A percentile compares a stretch with the other conserved stretches of the same genome.
phyloP scores from a whole-genome alignment of 1,140 invertebrate genomes.

The Aporrectodea caliginosa region DNA sequence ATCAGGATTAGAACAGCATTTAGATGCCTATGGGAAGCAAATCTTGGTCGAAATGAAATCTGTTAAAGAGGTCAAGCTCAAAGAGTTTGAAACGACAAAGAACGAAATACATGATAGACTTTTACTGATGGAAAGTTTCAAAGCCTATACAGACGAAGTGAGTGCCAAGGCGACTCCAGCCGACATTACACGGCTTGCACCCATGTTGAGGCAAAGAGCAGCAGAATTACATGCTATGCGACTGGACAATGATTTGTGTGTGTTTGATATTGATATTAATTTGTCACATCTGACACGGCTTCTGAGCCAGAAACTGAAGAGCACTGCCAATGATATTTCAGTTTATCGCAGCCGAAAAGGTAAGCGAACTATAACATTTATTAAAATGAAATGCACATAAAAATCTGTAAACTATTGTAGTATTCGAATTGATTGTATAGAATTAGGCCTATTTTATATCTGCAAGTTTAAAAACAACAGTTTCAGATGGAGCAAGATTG shows the following conservation, averaged over 20 bases:
- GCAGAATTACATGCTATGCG: not conserved
- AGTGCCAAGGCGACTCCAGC: not conserved
- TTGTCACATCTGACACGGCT: not conserved
- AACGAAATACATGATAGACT: not conserved
- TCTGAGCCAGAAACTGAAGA: not conserved
- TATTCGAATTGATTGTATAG: too few species aligned
- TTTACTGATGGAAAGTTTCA: not conserved
- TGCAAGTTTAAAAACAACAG: too few species aligned
- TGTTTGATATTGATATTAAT: not conserved
- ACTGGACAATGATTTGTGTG: not conserved
- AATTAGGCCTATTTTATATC: too few species aligned
- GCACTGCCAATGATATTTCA: not conserved
- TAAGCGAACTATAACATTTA: not conserved
- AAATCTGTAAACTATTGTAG: too few species aligned
- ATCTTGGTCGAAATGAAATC: not conserved
- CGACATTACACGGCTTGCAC: not conserved
- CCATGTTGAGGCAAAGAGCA: not conserved
- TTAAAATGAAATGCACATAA: too few species aligned
- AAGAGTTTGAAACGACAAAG: not conserved
- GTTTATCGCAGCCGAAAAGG: not conserved
- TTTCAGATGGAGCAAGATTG: too few species aligned
- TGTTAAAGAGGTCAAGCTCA: not conserved
- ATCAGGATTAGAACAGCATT: not conserved
- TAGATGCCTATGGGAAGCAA: not conserved
- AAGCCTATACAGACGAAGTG: not conserved